Evolutionary conservation across 2,797 vertebrate genomes (phyloP), one percentile per base, ranked within the genome.

Genomic region (Rhynchotus rufescens): DNA sequence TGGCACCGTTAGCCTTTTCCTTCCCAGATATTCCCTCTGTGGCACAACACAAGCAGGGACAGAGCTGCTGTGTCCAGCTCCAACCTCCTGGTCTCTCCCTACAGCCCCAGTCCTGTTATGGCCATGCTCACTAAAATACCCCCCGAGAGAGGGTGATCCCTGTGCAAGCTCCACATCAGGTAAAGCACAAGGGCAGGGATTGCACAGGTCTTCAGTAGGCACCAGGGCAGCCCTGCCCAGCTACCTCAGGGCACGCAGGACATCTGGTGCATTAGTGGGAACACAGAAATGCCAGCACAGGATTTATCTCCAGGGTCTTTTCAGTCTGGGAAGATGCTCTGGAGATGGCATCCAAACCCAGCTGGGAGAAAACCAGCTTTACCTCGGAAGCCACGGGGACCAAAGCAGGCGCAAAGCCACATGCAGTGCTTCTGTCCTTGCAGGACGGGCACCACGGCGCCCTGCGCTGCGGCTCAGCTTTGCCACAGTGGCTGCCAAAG

Each of bases 221-320:
- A 60, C n/a, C 5, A 61, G 21, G 1, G 30, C 61, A 74, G 13
- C 45, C 78, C 80, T 51, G n/a, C 68, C 74, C 44, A 0, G 1
- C 47, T n/a, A 19, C 25, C 23, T 25, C 32, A 49, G 44, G 62
- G 34, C 20, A 64, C 1, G 0, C 8, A 3, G 23, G 38, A 16
- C 44, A 56, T 12, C 65, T 3, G 3, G 0, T 12, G 1, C 19
- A 1, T 26, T 45, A 40, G 14, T 6, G 28, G 49, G 21, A 10
- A 25, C 1, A 5, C 40, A 9, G 34, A 71, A 77, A 64, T n/a
- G n/a, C 19, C 74, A 42, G 38, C 22, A 38, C 12, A 10, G 6
- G 2, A 0, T 45, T 82, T 28, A 9, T 9, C 54, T 28, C 4
- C 6, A 28, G 9, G 32, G n/a, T 74, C 71, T 81, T 65, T 51